phyloP scores from a whole-genome alignment of 2,888 invertebrate genomes.

The Drosophila sordidapex region DNA sequence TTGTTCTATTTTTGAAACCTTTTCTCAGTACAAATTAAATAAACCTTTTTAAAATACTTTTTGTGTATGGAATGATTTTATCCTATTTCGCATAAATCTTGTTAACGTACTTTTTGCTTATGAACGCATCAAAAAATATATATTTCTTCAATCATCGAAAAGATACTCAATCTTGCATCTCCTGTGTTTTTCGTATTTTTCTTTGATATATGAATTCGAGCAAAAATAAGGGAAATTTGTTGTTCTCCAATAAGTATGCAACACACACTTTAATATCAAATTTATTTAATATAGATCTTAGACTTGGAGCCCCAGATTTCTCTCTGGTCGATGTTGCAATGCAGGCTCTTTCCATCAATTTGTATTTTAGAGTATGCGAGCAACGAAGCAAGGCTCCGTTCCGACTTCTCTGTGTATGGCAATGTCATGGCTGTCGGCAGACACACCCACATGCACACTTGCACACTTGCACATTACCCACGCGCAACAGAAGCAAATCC shows the following conservation, averaged over 20 bases:
- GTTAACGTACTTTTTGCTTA: neutral
- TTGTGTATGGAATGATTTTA: neutral
- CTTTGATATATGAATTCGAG: neutral
- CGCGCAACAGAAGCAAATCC: neutral
- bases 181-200: neutral
- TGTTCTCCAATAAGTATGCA: neutral
- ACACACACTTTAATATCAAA: neutral
- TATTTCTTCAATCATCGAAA: neutral
- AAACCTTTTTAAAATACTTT: neutral
- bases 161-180: neutral
- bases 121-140: neutral
- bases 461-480: neutral
- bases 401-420: constrained; percentile 38
- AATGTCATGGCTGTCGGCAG: constrained; percentile 53
- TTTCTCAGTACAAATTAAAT: neutral
- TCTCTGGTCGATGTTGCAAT: neutral
- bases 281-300: neutral
- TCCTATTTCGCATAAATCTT: neutral
- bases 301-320: neutral
- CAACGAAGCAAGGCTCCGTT: constrained; percentile 31
- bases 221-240: neutral
- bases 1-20: neutral
- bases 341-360: neutral
- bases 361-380: constrained; percentile 10
- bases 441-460: constrained; percentile 1